Evolutionary conservation across 2,888 invertebrate genomes (phyloP), one percentile per base, ranked within the genome.

Genomic region (Gandaritis pyraliata): DNA sequence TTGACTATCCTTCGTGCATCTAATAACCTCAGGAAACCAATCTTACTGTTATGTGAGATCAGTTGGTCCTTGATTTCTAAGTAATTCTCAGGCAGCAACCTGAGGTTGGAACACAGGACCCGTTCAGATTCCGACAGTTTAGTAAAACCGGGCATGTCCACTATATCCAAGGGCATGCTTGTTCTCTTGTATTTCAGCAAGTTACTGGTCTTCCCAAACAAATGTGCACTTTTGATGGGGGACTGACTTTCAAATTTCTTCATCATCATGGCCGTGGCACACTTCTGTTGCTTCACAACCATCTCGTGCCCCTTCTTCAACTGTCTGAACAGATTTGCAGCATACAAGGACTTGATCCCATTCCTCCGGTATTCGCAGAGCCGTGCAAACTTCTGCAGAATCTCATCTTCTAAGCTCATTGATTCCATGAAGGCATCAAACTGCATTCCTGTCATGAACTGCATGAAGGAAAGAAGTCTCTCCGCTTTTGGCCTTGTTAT

Each of bases 1-100:
- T 98, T 98, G 41, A 98, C 94, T 47, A 98, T 93, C 46, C 94
- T 93, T 54, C 98, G 92, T 0, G 98, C 98, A 79, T 97, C 97
- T 1, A 97, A 94, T 65, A 98, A 88, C 65, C 95, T 94, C 6
- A 98, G 86, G 61, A 93, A 94, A 0, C 96, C 96, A 63, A 94
- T 88, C 82, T 96, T 97, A 64, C 95, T 93, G 83, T 96, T 96
- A 81, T 98, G 98, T 0, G 93, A 82, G 38, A 96, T 93, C 6
- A 98, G 86, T 50, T 95, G 91, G 41, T 94, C 93, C 75, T 96
- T 96, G 74, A 97, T 96, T 60, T 97, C 96, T 66, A 97, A 85
- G 82, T 95, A 98, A 13, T 95, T 95, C 55, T 94, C 93, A 0
- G 98, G 98, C 10, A 96, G 88, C 18, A 98, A 86, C 66, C 98